Percentiles rank a stretch among this genome's conserved stretches.
Conservation (phyloP, 2,797 vertebrate species). For the Aselliscus stoliczkanus region DNA sequence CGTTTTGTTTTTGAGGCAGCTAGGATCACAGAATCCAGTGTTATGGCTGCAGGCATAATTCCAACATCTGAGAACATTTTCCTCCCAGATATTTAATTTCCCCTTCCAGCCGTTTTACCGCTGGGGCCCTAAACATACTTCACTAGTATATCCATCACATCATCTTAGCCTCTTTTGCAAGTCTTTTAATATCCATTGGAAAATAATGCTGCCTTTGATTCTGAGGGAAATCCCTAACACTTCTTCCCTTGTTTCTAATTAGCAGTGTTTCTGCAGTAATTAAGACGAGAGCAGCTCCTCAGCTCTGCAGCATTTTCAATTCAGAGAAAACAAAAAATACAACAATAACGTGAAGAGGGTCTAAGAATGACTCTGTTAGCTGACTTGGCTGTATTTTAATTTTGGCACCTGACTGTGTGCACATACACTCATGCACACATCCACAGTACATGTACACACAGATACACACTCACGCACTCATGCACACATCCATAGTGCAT, state of each 20-base stretch:
- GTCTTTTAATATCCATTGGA: constrained; percentile 63
- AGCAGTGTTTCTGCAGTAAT: constrained; percentile 71
- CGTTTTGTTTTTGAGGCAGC: not conserved
- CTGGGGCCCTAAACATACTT: constrained; percentile 52
- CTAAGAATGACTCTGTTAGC: not conserved
- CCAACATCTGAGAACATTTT: constrained; percentile 61
- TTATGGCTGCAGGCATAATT: constrained; percentile 58
- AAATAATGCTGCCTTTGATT: constrained; percentile 71
- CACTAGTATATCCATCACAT: constrained; percentile 42
- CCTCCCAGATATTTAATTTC: constrained; percentile 63
- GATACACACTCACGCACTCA: not conserved
- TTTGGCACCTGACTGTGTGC: not conserved
- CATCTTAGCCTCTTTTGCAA: constrained; percentile 52
- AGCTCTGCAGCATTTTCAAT: constrained; percentile 29
- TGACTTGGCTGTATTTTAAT: constrained; percentile 1
- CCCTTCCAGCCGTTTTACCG: constrained; percentile 10
- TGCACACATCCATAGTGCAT: too few species aligned
- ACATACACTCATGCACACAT: too few species aligned
- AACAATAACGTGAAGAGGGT: not conserved
- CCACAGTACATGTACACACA: too few species aligned
- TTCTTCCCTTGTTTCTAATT: constrained; percentile 73
- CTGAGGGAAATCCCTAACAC: constrained; percentile 51
- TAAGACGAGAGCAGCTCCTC: constrained; percentile 52
- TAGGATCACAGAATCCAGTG: constrained; percentile 39
- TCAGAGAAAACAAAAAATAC: constrained; percentile 40